A percentile compares a stretch with the other conserved stretches of the same genome.
phyloP scores from a whole-genome alignment of 2,888 invertebrate genomes.

The Panzeria rudis region DNA sequence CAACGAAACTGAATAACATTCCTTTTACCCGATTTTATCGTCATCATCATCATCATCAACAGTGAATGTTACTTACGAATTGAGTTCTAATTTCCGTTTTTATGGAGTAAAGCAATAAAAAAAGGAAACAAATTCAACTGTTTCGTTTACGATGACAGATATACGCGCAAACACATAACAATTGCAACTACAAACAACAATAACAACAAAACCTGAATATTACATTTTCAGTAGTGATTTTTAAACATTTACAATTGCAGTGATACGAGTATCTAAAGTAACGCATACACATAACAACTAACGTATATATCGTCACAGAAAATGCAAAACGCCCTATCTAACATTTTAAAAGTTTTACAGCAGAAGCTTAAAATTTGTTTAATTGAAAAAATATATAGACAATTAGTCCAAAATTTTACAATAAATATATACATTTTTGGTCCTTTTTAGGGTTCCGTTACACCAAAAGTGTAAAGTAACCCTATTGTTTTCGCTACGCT shows the following conservation, averaged over 20 bases:
- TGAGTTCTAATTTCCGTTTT: constrained; percentile 69
- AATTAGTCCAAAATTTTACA: too few relatives aligned
- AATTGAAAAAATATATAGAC: too few relatives aligned
- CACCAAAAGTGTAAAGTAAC: too few relatives aligned
- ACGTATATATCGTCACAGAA: too few relatives aligned
- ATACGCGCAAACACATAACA: constrained; percentile 19
- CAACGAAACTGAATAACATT: constrained; percentile 43
- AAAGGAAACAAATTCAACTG: constrained; percentile 19
- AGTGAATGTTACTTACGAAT: constrained; percentile 61
- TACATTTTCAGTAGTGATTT: constrained; percentile 44
- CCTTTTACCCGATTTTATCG: constrained; percentile 54
- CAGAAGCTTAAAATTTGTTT: too few relatives aligned
- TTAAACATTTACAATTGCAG: constrained; percentile 38
- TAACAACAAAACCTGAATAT: constrained; percentile 28
- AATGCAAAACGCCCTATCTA: too few relatives aligned
- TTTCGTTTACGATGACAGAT: constrained; percentile 43
- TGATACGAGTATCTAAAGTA: constrained; percentile 32
- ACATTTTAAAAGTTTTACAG: too few relatives aligned
- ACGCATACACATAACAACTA: not conserved
- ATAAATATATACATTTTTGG: too few relatives aligned
- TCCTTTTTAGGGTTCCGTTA: too few relatives aligned
- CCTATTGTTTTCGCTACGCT: too few relatives aligned
- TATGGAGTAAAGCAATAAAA: constrained; percentile 12
- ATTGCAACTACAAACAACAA: constrained; percentile 20
- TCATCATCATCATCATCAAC: constrained; percentile 57